These are phyloP conservation scores for Alcis repandata DNA, from an alignment of 2,888 invertebrate species.

Conservation along the genomic window DNA sequence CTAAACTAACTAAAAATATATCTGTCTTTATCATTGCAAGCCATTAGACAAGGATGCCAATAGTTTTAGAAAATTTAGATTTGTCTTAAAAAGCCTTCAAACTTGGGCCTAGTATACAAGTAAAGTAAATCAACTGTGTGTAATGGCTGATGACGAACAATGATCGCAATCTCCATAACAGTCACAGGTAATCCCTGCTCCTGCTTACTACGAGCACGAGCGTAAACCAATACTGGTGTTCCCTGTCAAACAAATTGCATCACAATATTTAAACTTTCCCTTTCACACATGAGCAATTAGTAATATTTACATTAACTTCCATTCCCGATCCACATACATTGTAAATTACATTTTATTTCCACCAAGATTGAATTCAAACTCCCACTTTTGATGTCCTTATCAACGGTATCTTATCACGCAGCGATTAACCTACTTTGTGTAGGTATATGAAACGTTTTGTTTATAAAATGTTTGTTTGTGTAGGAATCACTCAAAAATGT, in stretches of 20 bases:
- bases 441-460: constrained; percentile 66
- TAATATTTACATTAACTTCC: constrained; percentile 11
- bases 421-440: constrained; percentile 73
- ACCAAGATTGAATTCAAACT: constrained; percentile 35
- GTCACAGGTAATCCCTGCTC: too few species aligned
- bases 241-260: constrained; percentile 6
- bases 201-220: too few species aligned
- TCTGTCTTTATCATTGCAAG: too few species aligned
- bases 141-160: too few species aligned
- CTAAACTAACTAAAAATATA: too few species aligned
- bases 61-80: too few species aligned
- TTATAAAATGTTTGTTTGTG: constrained; percentile 68
- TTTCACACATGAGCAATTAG: constrained; percentile 1
- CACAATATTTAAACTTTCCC: constrained; percentile 6
- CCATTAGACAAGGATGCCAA: too few species aligned
- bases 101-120: too few species aligned
- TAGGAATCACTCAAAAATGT: constrained; percentile 67
- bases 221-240: not conserved
- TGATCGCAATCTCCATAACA: too few species aligned
- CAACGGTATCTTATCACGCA: constrained; percentile 67
- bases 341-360: constrained; percentile 29
- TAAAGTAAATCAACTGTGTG: too few species aligned
- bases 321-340: not conserved
- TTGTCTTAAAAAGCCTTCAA: too few species aligned
- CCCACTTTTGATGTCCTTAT: constrained; percentile 46